phyloP scores from a whole-genome alignment of 2,888 invertebrate genomes.

The Scaptodrosophila latifasciaeformis region DNA sequence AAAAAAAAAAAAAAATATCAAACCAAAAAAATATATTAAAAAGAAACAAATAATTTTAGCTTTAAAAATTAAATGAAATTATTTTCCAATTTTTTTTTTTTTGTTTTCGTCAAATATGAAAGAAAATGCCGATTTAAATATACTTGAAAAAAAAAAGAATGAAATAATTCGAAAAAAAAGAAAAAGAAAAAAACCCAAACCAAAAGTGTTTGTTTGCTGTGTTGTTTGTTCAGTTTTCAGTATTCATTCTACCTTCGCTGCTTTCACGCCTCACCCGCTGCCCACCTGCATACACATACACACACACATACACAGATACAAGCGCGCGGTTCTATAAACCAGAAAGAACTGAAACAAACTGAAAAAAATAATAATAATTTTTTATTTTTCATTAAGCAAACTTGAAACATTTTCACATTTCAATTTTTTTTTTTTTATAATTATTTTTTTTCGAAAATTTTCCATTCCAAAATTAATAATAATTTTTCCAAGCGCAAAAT shows the following conservation, averaged over 20 bases:
- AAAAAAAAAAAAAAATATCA: not conserved
- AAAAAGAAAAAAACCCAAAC: conserved; percentile 38
- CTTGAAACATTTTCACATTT: not conserved
- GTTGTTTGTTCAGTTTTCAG: conserved; percentile 44
- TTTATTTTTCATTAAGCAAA: conserved; percentile 8
- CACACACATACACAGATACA: conserved; percentile 28
- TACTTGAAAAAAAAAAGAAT: not conserved
- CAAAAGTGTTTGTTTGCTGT: conserved; percentile 61
- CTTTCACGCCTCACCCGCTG: not conserved
- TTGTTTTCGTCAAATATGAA: conserved; percentile 1
- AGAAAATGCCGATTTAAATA: conserved; percentile 28
- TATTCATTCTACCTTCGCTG: conserved; percentile 24
- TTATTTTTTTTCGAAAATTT: too few relatives aligned
- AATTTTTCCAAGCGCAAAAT: too few relatives aligned
- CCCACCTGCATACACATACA: not conserved
- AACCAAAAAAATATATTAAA: too few relatives aligned
- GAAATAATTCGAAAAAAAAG: conserved; percentile 35
- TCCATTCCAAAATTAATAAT: too few relatives aligned
- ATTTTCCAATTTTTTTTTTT: not conserved
- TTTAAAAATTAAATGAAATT: conserved; percentile 1
- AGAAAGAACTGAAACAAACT: conserved; percentile 5
- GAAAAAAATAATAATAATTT: not conserved
- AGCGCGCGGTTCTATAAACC: not conserved
- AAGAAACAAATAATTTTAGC: conserved; percentile 2
- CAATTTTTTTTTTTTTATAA: too few relatives aligned